Evolutionary conservation across 1,140 invertebrate genomes (phyloP).

Genomic region (Drosophila ambigua): DNA sequence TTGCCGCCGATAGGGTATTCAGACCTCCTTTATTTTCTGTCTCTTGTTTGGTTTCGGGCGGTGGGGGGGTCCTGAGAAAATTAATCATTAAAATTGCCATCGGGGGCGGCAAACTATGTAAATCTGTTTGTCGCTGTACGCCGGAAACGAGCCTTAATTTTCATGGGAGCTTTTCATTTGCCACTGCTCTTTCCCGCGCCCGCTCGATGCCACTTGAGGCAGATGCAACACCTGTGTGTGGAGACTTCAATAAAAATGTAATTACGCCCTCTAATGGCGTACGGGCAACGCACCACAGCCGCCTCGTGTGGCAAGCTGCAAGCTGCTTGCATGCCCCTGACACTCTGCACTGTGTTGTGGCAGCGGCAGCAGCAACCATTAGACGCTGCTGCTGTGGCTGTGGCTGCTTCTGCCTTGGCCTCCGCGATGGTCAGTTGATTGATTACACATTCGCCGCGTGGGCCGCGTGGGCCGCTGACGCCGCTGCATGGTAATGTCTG

Average conservation of each 20-base stretch:
- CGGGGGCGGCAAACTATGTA: slow-evolving; percentile 53
- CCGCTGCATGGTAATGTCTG: slow-evolving; percentile 41
- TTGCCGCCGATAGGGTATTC: no score
- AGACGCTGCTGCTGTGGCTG: slow-evolving; percentile 50
- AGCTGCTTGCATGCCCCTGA: slow-evolving; percentile 57
- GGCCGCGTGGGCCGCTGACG: slow-evolving; percentile 56
- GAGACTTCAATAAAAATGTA: slow-evolving; percentile 74
- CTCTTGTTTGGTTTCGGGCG: slow-evolving; percentile 37
- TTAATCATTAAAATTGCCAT: slow-evolving; percentile 75
- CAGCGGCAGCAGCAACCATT: slow-evolving; percentile 57
- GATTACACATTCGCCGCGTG: slow-evolving; percentile 74
- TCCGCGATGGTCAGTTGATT: slow-evolving; percentile 65
- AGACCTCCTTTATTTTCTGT: slow-evolving; percentile 53
- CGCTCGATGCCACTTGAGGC: slow-evolving; percentile 20
- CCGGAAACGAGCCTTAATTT: slow-evolving; percentile 69
- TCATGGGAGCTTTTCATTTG: slow-evolving; percentile 63
- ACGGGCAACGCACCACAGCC: slow-evolving; percentile 38
- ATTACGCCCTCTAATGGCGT: slow-evolving; percentile 76
- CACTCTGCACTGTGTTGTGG: slow-evolving; percentile 46
- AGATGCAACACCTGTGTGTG: slow-evolving; percentile 46
- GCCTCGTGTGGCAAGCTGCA: slow-evolving; percentile 23
- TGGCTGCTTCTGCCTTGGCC: slow-evolving; percentile 66
- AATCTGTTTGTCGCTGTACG: slow-evolving; percentile 51
- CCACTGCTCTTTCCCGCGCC: slow-evolving; percentile 19
- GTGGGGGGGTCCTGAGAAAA: slow-evolving; percentile 68